Evolutionary conservation across 64 coral and sea anemone species (phyloP).

Genomic region (Catalaphyllia jardinei): DNA sequence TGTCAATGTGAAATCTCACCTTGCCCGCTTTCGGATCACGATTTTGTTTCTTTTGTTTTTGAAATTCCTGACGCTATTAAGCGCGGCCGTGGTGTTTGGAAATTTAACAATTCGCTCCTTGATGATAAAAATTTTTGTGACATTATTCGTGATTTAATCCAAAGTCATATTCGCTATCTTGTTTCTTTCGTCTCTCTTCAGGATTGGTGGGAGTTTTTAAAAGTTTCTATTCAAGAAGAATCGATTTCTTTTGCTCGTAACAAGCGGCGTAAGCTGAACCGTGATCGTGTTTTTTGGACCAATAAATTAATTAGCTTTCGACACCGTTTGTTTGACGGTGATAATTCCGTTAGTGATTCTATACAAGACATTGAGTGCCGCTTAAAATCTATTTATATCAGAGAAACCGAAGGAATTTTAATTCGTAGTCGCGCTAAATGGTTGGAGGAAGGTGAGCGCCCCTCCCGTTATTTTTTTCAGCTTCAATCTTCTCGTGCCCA

Average conservation of each 20-base stretch:
- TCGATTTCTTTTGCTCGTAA: background rate
- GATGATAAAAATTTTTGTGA: no score
- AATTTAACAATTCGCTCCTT: no score
- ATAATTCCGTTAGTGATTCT: background rate
- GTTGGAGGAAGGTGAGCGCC: background rate
- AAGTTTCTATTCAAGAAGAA: background rate
- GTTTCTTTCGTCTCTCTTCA: background rate
- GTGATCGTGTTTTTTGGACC: accelerated
- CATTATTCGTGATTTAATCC: no score
- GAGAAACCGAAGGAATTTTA: background rate
- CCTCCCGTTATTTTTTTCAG: background rate
- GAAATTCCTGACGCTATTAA: background rate
- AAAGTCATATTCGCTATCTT: background rate
- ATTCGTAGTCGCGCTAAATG: background rate
- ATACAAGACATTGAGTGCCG: no score
- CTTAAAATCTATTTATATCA: no score
- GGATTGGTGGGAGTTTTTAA: background rate
- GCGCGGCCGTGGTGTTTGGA: no score
- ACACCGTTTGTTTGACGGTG: background rate
- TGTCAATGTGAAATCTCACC: background rate
- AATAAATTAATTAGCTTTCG: background rate
- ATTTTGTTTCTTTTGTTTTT: background rate
- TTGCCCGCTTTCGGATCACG: slow-evolving; percentile 28
- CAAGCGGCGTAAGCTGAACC: background rate
- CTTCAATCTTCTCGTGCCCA: background rate